A percentile compares a stretch with the other conserved stretches of the same genome.
Conservation (phyloP, 1,140 invertebrate genomes). For the Nylanderia fulva region DNA sequence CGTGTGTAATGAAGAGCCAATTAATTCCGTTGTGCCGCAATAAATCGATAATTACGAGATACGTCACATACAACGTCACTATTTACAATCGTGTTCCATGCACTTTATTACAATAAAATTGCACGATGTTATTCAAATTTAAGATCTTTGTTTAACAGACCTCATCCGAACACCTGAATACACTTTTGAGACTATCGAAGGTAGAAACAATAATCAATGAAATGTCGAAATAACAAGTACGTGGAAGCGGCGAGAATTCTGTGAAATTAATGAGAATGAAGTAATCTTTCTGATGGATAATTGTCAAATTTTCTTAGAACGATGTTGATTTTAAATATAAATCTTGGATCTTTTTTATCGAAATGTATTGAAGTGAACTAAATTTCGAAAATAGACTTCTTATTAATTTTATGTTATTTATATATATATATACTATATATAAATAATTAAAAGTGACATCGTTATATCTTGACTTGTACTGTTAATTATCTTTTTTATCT, state of each 20-base stretch:
- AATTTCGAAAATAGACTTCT: background rate
- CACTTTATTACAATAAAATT: constrained; percentile 36
- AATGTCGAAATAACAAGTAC: constrained; percentile 29
- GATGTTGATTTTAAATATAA: background rate
- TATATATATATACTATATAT: background rate
- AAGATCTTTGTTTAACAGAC: constrained; percentile 27
- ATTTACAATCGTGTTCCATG: constrained; percentile 39
- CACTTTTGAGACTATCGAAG: constrained; percentile 46
- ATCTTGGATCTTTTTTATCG: background rate
- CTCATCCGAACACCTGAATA: constrained; percentile 52
- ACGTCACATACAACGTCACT: constrained; percentile 14
- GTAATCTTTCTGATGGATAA: background rate
- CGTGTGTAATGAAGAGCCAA: constrained; percentile 21
- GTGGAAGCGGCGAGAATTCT: background rate
- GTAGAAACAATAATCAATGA: constrained; percentile 57
- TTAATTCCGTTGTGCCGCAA: constrained; percentile 45
- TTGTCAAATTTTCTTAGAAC: background rate
- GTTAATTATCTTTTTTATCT: background rate
- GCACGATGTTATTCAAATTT: constrained; percentile 36
- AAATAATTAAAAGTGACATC: background rate
- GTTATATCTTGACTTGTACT: background rate
- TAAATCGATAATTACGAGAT: constrained; percentile 51
- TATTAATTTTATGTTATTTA: constrained; percentile 3
- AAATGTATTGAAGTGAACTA: background rate
- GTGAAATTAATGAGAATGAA: background rate